Evolutionary conservation across 1,140 invertebrate genomes (phyloP).

Genomic region (Drosophila sp.): DNA sequence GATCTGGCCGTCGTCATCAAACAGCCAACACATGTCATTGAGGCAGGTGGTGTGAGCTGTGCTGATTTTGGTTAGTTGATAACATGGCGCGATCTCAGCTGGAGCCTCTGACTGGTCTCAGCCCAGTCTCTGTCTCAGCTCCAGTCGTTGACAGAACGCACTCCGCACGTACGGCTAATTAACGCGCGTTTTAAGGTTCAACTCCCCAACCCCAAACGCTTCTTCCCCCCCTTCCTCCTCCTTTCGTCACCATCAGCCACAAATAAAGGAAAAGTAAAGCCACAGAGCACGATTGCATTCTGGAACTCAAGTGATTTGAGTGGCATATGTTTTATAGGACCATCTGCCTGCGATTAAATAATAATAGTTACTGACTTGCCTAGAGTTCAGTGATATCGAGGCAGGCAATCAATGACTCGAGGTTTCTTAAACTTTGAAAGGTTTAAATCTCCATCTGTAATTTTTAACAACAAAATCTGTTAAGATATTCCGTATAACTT

Average conservation of each 20-base stretch:
- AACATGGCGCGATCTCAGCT: constrained; percentile 45
- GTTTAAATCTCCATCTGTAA: neutral
- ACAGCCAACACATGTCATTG: constrained; percentile 72
- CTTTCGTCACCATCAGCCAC: neutral
- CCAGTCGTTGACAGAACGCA: constrained; percentile 62
- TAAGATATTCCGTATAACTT: no score
- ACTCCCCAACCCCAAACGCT: neutral
- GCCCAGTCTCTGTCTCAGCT: neutral
- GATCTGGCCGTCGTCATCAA: constrained; percentile 39
- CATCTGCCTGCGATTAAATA: neutral
- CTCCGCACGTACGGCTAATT: constrained; percentile 77
- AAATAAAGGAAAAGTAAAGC: constrained; percentile 13
- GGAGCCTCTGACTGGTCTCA: constrained; percentile 37
- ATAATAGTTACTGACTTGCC: neutral
- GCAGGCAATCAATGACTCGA: neutral
- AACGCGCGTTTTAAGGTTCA: constrained; percentile 63
- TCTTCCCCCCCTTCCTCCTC: constrained; percentile 30
- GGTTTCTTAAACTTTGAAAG: neutral
- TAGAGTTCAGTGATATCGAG: neutral
- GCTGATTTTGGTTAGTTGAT: constrained; percentile 71
- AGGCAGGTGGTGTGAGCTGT: constrained; percentile 62
- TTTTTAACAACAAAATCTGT: no score
- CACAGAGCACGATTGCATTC: constrained; percentile 48
- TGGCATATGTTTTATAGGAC: constrained; percentile 23
- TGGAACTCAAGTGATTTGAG: constrained; percentile 11